Base-by-base conservation (phyloP, 2,113 vertebrate genomes). In the Ptilonorhynchus violaceus region DNA sequence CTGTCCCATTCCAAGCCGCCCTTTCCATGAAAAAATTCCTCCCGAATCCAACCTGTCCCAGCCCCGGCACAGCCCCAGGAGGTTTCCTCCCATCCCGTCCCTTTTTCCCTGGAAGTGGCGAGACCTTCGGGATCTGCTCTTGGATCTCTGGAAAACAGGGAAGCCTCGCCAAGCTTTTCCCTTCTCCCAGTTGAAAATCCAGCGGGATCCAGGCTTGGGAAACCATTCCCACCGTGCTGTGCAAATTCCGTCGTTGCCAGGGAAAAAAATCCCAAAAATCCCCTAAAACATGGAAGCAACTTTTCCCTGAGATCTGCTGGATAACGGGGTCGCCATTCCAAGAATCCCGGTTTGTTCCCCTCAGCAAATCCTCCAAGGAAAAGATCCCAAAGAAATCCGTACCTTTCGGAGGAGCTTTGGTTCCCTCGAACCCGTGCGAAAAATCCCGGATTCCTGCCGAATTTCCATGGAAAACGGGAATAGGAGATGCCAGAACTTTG, bases 401-500 rank as follows among this genome's bases (percentile, higher is more conserved):
- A 13, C 5, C 23, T 77, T 84, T 6, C 78, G 77, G 30, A 23
- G 33, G 33, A 30, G 3, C 35, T 70, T 17, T 19, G 21, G 6
- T 59, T 49, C 22, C 35, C 46, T 74, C 24, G 6, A 25, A 4
- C 23, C 39, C 27, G 5, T 44, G 35, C 22, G 46, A 74, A 74
- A 50, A 77, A 4, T 2, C 10, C 15, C n/a, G 63, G 52, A 39
- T 72, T 78, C 42, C 55, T 52, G 20, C 4, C 30, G 8, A 55
- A 35, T 14, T 27, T 47, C n/a, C 14, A 15, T 0, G 4, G 35
- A 63, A 87, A 87, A 15, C 2, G 8, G 13, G 25, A 74, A 58
- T 3, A 7, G 0, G 13, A 2, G 13, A 39, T 17, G 23, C 41
- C 58, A 27, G 60, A 47, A 13, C 4, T 30, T 37, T 16, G 5